Evolutionary conservation across 2,113 vertebrate genomes (phyloP).

Genomic region (Vanacampus margaritifer): DNA sequence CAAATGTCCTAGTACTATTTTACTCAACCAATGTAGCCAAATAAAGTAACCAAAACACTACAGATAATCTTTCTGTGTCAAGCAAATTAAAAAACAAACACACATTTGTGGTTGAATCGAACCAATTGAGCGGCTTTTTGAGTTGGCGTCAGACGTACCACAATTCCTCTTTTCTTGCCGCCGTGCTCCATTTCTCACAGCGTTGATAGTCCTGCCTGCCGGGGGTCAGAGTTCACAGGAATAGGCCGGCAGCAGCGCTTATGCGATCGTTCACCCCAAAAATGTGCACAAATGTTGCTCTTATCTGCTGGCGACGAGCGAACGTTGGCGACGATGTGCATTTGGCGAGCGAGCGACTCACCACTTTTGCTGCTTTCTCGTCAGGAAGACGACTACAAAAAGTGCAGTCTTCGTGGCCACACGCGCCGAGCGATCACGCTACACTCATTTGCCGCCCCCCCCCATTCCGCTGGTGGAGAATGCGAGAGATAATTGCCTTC

Average conservation of each 20-base stretch:
- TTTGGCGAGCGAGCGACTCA: conserved; percentile 14
- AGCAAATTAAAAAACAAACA: not conserved
- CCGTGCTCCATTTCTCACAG: conserved; percentile 23
- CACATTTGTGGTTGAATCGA: too few species aligned
- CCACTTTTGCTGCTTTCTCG: conserved; percentile 17
- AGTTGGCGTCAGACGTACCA: conserved; percentile 55
- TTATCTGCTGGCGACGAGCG: too few species aligned
- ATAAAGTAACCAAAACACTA: too few species aligned
- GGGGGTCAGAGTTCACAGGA: not conserved
- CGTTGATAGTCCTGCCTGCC: too few species aligned
- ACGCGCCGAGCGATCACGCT: conserved; percentile 41
- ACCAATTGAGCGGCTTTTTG: too few species aligned
- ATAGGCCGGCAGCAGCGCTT: not conserved
- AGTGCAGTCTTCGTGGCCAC: not conserved
- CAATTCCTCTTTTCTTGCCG: conserved; percentile 54
- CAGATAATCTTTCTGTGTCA: too few species aligned
- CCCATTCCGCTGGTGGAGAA: conserved; percentile 19
- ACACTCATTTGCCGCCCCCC: conserved; percentile 48
- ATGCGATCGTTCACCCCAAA: too few species aligned
- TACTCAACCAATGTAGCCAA: too few species aligned
- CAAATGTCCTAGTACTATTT: too few species aligned
- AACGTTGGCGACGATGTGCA: not conserved
- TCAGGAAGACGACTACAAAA: conserved; percentile 1
- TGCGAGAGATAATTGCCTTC: conserved; percentile 54
- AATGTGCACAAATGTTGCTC: not conserved